A percentile compares a stretch with the other conserved stretches of the same genome.
phyloP scores from a whole-genome alignment of 2,888 invertebrate species.

The Resseliella maxima region DNA sequence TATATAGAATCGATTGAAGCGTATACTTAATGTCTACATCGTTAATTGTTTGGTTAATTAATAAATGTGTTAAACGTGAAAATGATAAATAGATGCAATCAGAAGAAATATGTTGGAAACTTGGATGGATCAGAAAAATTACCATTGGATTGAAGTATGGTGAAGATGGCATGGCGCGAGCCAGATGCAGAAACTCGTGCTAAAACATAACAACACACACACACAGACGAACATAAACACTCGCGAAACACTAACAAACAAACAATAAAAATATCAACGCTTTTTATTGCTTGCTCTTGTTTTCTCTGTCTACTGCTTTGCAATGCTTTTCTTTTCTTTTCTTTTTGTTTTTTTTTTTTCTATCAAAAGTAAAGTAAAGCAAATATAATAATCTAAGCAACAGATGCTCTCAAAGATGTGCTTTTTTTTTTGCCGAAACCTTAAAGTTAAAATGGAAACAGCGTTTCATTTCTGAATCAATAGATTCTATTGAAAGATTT shows the following conservation, averaged over 20 bases:
- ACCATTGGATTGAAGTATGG: background rate
- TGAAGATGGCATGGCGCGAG: background rate
- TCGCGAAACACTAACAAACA: background rate
- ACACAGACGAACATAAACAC: too few species aligned
- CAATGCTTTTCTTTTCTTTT: background rate
- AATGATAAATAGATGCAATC: constrained; percentile 22
- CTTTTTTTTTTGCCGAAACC: background rate
- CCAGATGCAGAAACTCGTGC: constrained; percentile 40
- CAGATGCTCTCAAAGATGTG: background rate
- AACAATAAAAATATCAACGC: constrained; percentile 36
- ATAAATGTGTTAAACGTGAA: constrained; percentile 14
- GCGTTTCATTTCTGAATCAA: too few species aligned
- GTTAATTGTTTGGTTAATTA: constrained; percentile 41
- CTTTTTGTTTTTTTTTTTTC: background rate
- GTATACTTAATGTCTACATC: constrained; percentile 41
- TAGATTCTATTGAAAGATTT: too few species aligned
- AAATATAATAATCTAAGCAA: background rate
- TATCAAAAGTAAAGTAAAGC: background rate
- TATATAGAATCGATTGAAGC: constrained; percentile 32
- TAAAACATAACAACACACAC: too few species aligned
- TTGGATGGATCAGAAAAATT: constrained; percentile 47
- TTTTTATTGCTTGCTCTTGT: background rate
- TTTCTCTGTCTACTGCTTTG: background rate
- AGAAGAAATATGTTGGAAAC: background rate
- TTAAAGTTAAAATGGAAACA: background rate